Conservation (phyloP, 2,797 vertebrate genomes). For the Acipenser transmontanus region DNA sequence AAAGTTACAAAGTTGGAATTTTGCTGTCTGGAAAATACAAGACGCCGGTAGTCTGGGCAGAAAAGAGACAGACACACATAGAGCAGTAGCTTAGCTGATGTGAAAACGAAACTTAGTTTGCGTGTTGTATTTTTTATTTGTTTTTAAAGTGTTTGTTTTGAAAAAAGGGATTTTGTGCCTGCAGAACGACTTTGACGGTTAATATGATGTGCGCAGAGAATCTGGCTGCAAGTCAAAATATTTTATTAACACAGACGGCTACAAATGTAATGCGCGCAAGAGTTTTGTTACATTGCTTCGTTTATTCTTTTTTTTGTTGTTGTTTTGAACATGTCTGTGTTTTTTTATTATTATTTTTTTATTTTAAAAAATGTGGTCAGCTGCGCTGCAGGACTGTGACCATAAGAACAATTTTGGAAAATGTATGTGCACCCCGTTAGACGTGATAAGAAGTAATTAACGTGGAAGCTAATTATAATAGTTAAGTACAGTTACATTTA, state of each 20-base stretch:
- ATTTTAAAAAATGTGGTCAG: neutral
- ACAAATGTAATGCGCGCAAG: neutral
- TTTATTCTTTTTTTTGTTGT: neutral
- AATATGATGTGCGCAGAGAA: constrained; percentile 2
- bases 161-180: neutral
- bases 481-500: too few species aligned
- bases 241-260: constrained; percentile 26
- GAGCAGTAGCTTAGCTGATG: constrained; percentile 37
- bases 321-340: neutral
- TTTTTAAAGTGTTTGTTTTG: neutral
- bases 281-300: neutral
- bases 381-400: too few species aligned
- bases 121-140: neutral
- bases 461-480: too few species aligned
- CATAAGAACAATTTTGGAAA: too few species aligned
- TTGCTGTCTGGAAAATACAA: constrained; percentile 47
- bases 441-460: too few species aligned
- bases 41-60: constrained; percentile 66
- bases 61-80: constrained; percentile 42
- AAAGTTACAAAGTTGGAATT: constrained; percentile 29
- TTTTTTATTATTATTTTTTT: neutral
- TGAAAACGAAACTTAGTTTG: constrained; percentile 42
- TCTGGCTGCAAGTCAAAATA: constrained; percentile 10
- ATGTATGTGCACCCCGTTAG: too few species aligned
- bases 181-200: neutral